These are phyloP conservation scores for Agrilus biguttatus DNA, from an alignment of 2,888 invertebrate genomes.

Conservation along the genomic window DNA sequence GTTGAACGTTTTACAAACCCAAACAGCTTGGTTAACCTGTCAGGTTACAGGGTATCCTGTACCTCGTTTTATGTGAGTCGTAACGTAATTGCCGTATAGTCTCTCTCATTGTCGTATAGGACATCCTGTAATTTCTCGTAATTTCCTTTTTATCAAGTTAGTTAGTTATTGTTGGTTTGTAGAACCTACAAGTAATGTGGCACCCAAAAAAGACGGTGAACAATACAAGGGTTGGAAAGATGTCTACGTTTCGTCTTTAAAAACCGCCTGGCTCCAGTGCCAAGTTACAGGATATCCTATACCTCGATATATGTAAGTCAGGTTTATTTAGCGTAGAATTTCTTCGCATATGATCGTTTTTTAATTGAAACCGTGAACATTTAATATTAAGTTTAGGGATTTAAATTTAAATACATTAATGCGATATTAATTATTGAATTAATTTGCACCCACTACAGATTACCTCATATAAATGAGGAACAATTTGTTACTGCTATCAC, in stretches of 20 bases:
- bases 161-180: slow-evolving; percentile 14
- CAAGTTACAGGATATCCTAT: slow-evolving; percentile 55
- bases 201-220: slow-evolving; percentile 44
- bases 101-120: not conserved
- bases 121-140: slow-evolving; percentile 1
- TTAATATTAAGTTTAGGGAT: too few species aligned
- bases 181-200: slow-evolving; percentile 49
- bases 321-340: too few species aligned
- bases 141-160: not conserved
- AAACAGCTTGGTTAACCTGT: slow-evolving; percentile 49
- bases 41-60: slow-evolving; percentile 41
- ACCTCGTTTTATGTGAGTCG: slow-evolving; percentile 35
- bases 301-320: slow-evolving; percentile 53
- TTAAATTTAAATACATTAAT: too few species aligned
- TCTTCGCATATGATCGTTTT: too few species aligned
- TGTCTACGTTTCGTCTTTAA: slow-evolving; percentile 34
- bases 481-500: too few species aligned
- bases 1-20: slow-evolving; percentile 35
- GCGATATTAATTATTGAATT: too few species aligned
- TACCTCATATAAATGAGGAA: too few species aligned
- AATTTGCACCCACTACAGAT: too few species aligned
- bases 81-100: not conserved
- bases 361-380: too few species aligned
- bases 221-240: slow-evolving; percentile 42
- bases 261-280: slow-evolving; percentile 49